Conservation (phyloP, 2,797 vertebrate genomes). For the Xenops minutus region DNA sequence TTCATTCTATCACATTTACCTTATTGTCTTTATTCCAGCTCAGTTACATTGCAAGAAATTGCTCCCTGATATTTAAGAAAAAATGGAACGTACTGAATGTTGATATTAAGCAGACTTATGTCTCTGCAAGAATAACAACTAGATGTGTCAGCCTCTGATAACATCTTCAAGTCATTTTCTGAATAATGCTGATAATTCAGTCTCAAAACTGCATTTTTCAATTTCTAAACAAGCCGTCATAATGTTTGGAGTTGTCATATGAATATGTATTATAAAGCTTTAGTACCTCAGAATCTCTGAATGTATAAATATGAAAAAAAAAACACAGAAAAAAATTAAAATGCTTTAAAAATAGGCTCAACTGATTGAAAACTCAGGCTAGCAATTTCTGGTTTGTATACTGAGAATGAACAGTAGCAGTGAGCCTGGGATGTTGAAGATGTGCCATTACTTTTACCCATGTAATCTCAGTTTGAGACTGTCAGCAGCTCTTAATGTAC, state of each 20-base stretch:
- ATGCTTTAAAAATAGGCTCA: not conserved
- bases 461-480: not conserved
- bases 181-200: not conserved
- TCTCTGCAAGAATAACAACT: not conserved
- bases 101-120: not conserved
- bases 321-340: not conserved
- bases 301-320: not conserved
- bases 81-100: not conserved
- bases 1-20: not conserved
- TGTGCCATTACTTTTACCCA: not conserved
- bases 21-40: not conserved
- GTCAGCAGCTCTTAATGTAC: slow-evolving; percentile 23
- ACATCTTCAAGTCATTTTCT: not conserved
- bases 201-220: slow-evolving; percentile 10
- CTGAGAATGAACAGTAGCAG: not conserved
- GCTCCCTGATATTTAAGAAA: not conserved
- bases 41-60: not conserved
- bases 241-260: not conserved
- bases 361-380: not conserved
- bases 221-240: slow-evolving; percentile 5
- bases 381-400: not conserved
- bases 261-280: not conserved
- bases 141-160: not conserved
- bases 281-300: not conserved
- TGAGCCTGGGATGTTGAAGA: not conserved